phyloP scores from a whole-genome alignment of 2,113 vertebrate species.

The Peromyscus leucopus region DNA sequence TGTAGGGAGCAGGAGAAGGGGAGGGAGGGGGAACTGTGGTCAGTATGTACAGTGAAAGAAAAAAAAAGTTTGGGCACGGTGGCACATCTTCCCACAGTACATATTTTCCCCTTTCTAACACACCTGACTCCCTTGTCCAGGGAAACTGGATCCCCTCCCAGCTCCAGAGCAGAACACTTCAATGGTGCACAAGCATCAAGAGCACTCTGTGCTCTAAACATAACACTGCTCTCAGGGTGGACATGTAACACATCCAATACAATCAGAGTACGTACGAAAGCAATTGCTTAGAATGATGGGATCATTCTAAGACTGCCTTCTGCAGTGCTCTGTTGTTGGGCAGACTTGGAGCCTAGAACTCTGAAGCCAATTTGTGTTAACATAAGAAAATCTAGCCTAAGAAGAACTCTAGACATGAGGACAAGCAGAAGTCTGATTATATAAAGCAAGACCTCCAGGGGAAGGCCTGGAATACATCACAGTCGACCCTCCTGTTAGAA shows the following conservation, averaged over 20 bases:
- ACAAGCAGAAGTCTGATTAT: background rate
- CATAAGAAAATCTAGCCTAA: background rate
- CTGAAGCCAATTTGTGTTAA: background rate
- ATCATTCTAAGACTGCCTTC: background rate
- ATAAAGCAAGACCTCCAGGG: background rate
- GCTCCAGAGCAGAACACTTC: background rate
- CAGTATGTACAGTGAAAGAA: no score
- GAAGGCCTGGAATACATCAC: background rate
- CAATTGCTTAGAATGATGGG: background rate
- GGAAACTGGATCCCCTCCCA: background rate
- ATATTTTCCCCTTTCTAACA: background rate
- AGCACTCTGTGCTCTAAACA: background rate
- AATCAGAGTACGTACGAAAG: background rate
- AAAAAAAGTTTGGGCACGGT: background rate
- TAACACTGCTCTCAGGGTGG: background rate
- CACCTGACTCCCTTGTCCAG: background rate
- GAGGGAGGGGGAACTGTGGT: no score
- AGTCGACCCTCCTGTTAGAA: background rate
- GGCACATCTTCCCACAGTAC: background rate
- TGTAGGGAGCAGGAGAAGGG: no score
- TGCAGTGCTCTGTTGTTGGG: background rate
- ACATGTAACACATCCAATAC: background rate
- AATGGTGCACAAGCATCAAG: background rate
- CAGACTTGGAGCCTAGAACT: background rate
- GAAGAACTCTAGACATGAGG: background rate